phyloP scores from a whole-genome alignment of 2,797 vertebrate species.

The Epinephelus awoara region DNA sequence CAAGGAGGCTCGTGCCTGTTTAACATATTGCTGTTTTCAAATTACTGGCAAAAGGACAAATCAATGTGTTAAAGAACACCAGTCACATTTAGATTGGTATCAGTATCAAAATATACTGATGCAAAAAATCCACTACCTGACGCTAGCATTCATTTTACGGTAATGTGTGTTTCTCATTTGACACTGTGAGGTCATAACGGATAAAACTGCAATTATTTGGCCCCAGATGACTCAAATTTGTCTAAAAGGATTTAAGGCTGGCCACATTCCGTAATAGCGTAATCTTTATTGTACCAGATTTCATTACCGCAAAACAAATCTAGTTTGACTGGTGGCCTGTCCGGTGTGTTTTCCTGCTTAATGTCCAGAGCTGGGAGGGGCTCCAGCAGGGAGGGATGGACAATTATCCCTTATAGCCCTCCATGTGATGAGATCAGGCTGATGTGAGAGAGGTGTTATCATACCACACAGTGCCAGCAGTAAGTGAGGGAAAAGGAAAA shows the following conservation, averaged over 20 bases:
- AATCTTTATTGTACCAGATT: constrained; percentile 30
- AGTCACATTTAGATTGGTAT: neutral
- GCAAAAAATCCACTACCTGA: constrained; percentile 1
- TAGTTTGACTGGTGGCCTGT: constrained; percentile 25
- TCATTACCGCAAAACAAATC: constrained; percentile 32
- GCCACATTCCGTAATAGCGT: neutral
- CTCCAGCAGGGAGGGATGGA: constrained; percentile 4
- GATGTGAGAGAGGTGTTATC: constrained; percentile 1
- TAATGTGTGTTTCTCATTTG: constrained; percentile 19
- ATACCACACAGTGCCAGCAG: neutral
- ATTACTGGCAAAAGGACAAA: constrained; percentile 2
- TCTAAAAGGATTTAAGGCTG: constrained; percentile 11
- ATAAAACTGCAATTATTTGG: constrained; percentile 19
- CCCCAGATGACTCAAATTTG: constrained; percentile 12
- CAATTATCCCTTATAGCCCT: neutral
- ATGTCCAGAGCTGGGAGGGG: constrained; percentile 14
- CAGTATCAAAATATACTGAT: neutral
- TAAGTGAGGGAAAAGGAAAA: no score
- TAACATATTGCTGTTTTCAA: constrained; percentile 1
- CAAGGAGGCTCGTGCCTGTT: neutral
- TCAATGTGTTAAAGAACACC: neutral
- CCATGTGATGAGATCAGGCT: constrained; percentile 8
- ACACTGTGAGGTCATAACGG: constrained; percentile 12
- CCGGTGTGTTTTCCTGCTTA: constrained; percentile 20
- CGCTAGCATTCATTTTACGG: neutral